Evolutionary conservation across 2,113 vertebrate genomes (phyloP).

Genomic region (Aviceda subcristata): DNA sequence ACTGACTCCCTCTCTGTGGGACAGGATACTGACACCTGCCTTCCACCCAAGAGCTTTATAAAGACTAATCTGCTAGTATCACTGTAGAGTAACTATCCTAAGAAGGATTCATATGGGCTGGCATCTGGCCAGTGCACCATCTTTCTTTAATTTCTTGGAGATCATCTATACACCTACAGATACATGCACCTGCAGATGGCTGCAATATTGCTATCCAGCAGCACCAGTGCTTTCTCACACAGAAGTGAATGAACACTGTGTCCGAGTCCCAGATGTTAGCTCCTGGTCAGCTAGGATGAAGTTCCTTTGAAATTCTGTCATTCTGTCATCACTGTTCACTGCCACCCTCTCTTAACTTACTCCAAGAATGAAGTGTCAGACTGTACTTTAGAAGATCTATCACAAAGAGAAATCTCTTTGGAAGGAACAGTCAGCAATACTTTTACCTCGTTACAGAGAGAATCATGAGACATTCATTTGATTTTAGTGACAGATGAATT

Average conservation of each 20-base stretch:
- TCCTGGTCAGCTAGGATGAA: not conserved
- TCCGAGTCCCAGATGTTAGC: not conserved
- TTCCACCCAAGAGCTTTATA: not conserved
- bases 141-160: not conserved
- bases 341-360: not conserved
- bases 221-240: not conserved
- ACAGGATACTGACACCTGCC: not conserved
- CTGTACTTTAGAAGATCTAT: not conserved
- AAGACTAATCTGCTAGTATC: not conserved
- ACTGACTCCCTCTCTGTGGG: not conserved
- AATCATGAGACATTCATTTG: not conserved
- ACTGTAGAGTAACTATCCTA: not conserved
- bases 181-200: not conserved
- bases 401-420: not conserved
- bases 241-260: not conserved
- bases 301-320: constrained; percentile 25
- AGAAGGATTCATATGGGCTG: not conserved
- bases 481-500: not conserved
- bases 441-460: not conserved
- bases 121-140: not conserved
- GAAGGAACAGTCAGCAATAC: not conserved
- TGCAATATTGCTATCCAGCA: not conserved
- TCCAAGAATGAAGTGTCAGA: not conserved
- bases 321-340: not conserved
- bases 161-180: not conserved